These are phyloP conservation scores for Drosophila kuntzei DNA, from an alignment of 2,888 invertebrate species.

Conservation along the genomic window DNA sequence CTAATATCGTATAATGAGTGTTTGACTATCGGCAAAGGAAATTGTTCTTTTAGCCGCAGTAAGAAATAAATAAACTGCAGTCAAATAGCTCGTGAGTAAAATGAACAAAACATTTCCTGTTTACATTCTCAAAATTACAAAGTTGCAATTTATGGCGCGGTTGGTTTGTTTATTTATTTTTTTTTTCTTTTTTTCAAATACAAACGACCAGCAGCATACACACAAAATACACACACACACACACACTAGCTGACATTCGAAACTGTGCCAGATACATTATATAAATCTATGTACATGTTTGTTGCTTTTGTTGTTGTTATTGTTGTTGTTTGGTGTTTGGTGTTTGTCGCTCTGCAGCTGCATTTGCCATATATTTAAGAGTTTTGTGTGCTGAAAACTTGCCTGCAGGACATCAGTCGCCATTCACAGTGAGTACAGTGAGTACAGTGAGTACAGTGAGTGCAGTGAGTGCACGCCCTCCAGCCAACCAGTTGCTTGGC, in stretches of 20 bases:
- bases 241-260: slow-evolving; percentile 11
- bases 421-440: slow-evolving; percentile 41
- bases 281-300: slow-evolving; percentile 14
- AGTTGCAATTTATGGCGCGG: slow-evolving; percentile 74
- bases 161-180: slow-evolving; percentile 65
- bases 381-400: slow-evolving; percentile 67
- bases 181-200: slow-evolving; percentile 35
- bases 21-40: background rate
- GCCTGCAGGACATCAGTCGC: slow-evolving; percentile 77
- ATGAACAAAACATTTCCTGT: slow-evolving; percentile 75
- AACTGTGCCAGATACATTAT: slow-evolving; percentile 37
- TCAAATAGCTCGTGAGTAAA: slow-evolving; percentile 19
- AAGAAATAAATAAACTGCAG: slow-evolving; percentile 37
- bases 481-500: slow-evolving; percentile 15
- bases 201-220: slow-evolving; percentile 27
- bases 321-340: background rate
- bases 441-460: no score
- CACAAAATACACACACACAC: slow-evolving; percentile 9
- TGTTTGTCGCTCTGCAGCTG: slow-evolving; percentile 22
- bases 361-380: slow-evolving; percentile 63
- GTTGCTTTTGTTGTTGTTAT: slow-evolving; percentile 10
- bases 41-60: slow-evolving; percentile 8
- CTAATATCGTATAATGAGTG: slow-evolving; percentile 28
- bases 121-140: slow-evolving; percentile 71
- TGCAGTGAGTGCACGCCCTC: slow-evolving; percentile 20